These are phyloP conservation scores for Drosophila eohydei DNA, from an alignment of 2,888 invertebrate genomes.

Conservation along the genomic window DNA sequence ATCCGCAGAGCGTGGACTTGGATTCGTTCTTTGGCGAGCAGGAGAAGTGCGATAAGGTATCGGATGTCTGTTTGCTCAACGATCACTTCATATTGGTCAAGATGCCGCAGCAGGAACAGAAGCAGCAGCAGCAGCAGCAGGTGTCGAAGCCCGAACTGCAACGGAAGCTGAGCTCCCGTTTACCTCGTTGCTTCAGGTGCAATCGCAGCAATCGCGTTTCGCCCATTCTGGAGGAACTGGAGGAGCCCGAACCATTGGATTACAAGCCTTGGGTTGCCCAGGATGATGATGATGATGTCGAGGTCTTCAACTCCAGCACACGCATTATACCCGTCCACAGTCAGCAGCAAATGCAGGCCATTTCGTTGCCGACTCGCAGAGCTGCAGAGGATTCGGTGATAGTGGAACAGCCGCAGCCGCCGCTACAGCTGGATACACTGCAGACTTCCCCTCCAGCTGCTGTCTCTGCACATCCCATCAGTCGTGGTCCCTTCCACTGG, in stretches of 20 bases:
- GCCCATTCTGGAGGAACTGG: slow-evolving; percentile 61
- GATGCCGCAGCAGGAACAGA: slow-evolving; percentile 58
- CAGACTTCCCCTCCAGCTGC: slow-evolving; percentile 13
- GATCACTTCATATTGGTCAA: slow-evolving; percentile 83
- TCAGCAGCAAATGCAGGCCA: slow-evolving; percentile 20
- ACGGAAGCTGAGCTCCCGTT: slow-evolving; percentile 36
- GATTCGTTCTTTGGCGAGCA: slow-evolving; percentile 72
- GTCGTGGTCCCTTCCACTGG: slow-evolving; percentile 67
- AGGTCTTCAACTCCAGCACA: slow-evolving; percentile 63
- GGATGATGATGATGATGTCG: slow-evolving; percentile 49
- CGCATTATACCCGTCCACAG: slow-evolving; percentile 30
- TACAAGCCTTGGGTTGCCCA: slow-evolving; percentile 32
- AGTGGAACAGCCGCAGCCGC: slow-evolving; percentile 40
- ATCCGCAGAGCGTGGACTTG: slow-evolving; percentile 71
- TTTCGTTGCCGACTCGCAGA: not conserved
- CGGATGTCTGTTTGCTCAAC: slow-evolving; percentile 81
- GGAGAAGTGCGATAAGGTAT: slow-evolving; percentile 66
- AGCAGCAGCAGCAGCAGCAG: not conserved
- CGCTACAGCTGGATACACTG: slow-evolving; percentile 54
- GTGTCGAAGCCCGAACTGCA: slow-evolving; percentile 4
- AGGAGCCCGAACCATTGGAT: slow-evolving; percentile 23
- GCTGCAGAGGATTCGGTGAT: slow-evolving; percentile 25
- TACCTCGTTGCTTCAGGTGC: slow-evolving; percentile 63
- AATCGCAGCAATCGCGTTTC: slow-evolving; percentile 69
- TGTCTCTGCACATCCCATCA: slow-evolving; percentile 12